Conservation (phyloP, 1,140 invertebrate genomes). For the Scaptomyza pallida region DNA sequence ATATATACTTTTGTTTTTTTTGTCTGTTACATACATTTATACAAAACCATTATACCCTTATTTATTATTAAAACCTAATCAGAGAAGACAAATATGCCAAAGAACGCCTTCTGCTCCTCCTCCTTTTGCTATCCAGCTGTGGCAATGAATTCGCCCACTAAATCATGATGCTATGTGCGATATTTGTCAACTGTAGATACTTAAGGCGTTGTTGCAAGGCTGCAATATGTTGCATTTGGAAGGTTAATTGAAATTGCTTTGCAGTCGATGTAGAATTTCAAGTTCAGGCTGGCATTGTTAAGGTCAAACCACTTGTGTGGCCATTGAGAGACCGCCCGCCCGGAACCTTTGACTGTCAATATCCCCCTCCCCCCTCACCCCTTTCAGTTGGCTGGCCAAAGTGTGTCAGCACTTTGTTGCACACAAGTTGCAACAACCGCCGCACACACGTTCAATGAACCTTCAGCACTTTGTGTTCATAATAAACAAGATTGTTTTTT, state of each 20-base stretch:
- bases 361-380: conserved; percentile 53
- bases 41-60: too few species aligned
- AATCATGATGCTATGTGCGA: conserved; percentile 22
- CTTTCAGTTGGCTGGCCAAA: conserved; percentile 53
- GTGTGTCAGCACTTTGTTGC: conserved; percentile 71
- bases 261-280: conserved; percentile 60
- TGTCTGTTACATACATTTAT: too few species aligned
- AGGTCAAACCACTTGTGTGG: conserved; percentile 81
- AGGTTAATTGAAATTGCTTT: conserved; percentile 58
- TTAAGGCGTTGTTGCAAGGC: conserved; percentile 16
- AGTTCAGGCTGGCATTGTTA: conserved; percentile 58
- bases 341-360: conserved; percentile 40
- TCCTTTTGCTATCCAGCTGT: conserved; percentile 3
- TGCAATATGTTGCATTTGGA: conserved; percentile 25
- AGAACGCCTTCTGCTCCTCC: neutral
- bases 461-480: conserved; percentile 62
- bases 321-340: conserved; percentile 24
- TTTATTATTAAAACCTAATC: too few species aligned
- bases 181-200: conserved; percentile 41
- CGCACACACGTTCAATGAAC: conserved; percentile 66
- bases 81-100: conserved; percentile 2
- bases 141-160: conserved; percentile 15
- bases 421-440: too few species aligned
- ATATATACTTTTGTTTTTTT: too few species aligned
- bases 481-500: conserved; percentile 66